Conservation (phyloP, 2,888 invertebrate species). For the Corbicula japonica region DNA sequence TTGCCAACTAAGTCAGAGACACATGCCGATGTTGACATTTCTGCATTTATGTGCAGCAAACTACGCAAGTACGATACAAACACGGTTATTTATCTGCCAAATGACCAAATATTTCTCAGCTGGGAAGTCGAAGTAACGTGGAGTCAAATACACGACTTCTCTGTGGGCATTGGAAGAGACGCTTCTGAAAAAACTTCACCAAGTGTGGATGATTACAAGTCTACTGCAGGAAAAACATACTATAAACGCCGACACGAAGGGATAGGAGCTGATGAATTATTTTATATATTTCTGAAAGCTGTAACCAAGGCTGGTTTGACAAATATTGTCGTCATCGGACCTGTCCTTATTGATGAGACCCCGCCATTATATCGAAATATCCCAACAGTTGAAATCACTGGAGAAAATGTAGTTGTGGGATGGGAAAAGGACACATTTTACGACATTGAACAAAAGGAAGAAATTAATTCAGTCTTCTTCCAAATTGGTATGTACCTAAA, state of each 20-base stretch:
- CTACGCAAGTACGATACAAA: slow-evolving; percentile 17
- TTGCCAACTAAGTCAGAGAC: slow-evolving; percentile 29
- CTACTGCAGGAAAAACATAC: slow-evolving; percentile 41
- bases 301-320: slow-evolving; percentile 66
- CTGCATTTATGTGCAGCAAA: slow-evolving; percentile 24
- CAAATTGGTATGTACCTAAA: slow-evolving; percentile 45
- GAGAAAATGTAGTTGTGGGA: slow-evolving; percentile 33
- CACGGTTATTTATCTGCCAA: slow-evolving; percentile 54
- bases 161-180: slow-evolving; percentile 58
- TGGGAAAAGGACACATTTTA: slow-evolving; percentile 60
- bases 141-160: slow-evolving; percentile 64
- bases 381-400: slow-evolving; percentile 31
- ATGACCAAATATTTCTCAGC: slow-evolving; percentile 48
- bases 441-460: slow-evolving; percentile 60
- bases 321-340: slow-evolving; percentile 52
- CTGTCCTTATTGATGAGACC: slow-evolving; percentile 68
- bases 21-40: slow-evolving; percentile 4
- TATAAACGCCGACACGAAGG: slow-evolving; percentile 58
- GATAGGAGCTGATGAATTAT: slow-evolving; percentile 40
- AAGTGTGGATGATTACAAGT: slow-evolving; percentile 50
- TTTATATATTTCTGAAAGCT: slow-evolving; percentile 61
- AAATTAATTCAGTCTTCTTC: slow-evolving; percentile 42
- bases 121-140: slow-evolving; percentile 59
- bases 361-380: slow-evolving; percentile 53
- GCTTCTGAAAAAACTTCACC: slow-evolving; percentile 14